phyloP scores from a whole-genome alignment of 2,113 vertebrate species.

The Podocnemis expansa region DNA sequence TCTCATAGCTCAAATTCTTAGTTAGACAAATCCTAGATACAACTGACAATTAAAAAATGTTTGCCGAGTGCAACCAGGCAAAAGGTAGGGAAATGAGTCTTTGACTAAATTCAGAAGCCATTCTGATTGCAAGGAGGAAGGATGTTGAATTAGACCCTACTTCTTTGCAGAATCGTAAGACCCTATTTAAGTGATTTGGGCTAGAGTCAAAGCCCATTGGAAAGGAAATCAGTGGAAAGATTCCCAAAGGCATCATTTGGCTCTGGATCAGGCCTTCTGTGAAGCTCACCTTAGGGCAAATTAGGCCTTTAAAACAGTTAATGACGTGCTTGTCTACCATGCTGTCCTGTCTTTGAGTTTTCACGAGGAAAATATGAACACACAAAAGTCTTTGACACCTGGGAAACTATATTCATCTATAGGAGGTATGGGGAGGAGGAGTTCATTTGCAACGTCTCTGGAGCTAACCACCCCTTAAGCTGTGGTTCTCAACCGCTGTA shows the following conservation, averaged over 20 bases:
- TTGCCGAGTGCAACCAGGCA: not conserved
- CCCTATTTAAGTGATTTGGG: not conserved
- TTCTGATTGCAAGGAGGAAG: not conserved
- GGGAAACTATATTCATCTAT: not conserved
- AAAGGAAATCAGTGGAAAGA: not conserved
- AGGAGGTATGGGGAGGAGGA: not conserved
- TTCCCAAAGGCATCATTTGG: not conserved
- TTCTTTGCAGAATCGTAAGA: not conserved
- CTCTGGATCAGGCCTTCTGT: not conserved
- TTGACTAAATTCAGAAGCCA: not conserved
- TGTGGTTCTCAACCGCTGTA: not conserved
- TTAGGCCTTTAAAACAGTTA: not conserved
- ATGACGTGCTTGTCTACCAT: not conserved
- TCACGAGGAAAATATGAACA: not conserved
- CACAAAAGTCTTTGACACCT: not conserved
- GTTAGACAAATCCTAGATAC: not conserved
- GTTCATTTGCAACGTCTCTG: not conserved
- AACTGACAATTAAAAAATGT: not conserved
- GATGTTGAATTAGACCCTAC: not conserved
- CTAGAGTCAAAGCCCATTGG: not conserved
- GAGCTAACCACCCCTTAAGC: not conserved
- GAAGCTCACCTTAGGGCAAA: not conserved
- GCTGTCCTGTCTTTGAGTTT: not conserved
- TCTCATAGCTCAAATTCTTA: not conserved
- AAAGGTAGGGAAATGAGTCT: fast-evolving